Evolutionary conservation across 2,888 invertebrate genomes (phyloP).

Genomic region (Temnothorax unifasciatus): DNA sequence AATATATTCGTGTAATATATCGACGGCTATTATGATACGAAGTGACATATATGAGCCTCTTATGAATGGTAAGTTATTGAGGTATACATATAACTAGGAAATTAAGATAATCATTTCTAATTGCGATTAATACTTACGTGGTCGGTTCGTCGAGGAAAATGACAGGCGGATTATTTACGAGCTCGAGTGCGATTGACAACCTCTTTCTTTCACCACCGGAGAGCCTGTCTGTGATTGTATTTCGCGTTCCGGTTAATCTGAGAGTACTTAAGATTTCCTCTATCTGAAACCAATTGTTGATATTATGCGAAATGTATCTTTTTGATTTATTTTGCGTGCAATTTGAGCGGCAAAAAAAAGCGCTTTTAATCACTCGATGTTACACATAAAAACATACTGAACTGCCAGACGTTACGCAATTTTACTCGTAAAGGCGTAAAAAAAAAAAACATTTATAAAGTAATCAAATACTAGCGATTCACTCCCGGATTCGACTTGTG

Average conservation of each 20-base stretch:
- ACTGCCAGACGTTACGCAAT: background rate
- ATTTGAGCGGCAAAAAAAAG: background rate
- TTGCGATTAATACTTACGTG: constrained; percentile 89
- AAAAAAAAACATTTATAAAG: background rate
- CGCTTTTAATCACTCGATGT: background rate
- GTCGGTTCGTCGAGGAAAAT: constrained; percentile 98
- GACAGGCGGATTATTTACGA: constrained; percentile 97
- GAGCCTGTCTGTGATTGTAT: constrained; percentile 91
- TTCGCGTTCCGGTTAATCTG: constrained; percentile 90
- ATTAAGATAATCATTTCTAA: background rate
- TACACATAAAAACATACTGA: background rate
- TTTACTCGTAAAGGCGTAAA: too few relatives aligned
- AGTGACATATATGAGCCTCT: too few relatives aligned
- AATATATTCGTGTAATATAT: too few relatives aligned
- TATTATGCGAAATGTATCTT: background rate
- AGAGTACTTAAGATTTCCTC: constrained; percentile 94
- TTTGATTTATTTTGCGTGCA: background rate
- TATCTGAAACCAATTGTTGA: constrained; percentile 88
- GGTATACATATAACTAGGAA: too few relatives aligned
- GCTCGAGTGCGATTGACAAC: constrained; percentile 96
- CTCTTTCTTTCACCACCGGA: constrained; percentile 98
- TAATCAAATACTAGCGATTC: background rate
- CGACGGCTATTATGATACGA: too few relatives aligned
- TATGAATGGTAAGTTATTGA: too few relatives aligned
- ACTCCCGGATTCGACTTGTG: background rate